Base-by-base conservation (phyloP, 2,797 vertebrate genomes). In the Xerus rutilus region DNA sequence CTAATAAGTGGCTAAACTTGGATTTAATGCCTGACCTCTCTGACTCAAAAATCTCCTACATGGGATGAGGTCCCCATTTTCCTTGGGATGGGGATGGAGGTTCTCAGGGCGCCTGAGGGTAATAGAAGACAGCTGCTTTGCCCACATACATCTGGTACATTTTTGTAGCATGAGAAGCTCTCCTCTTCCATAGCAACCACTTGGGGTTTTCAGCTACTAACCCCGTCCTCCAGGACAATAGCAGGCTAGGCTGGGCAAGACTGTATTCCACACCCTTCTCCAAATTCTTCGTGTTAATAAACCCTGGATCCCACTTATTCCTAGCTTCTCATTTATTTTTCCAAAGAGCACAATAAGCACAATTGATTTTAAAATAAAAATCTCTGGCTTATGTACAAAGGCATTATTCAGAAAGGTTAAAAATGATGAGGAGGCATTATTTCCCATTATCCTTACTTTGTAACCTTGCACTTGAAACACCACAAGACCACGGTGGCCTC, bases 301-400 rank as follows among this genome's bases (percentile, higher is more conserved):
- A 95, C 82, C 83, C 3, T 0, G 0, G 2, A 54, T 64, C 32
- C 73, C 62, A 20, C 87, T 73, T 83, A 89, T 92, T 70, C 79
- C 67, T 43, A 10, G 82, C 25, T 49, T 65, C 94, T 90, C 12
- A 1, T 96, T 93, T 95, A 91, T 92, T 97, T 94, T 95, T 94
- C 76, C 96, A 89, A 97, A 96, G 91, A 97, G 91, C n/a, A 65
- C 92, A 98, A 89, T 79, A 92, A 96, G 93, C 96, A 95, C 85
- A 91, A 98, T 94, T 98, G 98, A 98, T 98, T 98, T 98, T 97
- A 91, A 97, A 98, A 97, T 97, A 96, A 98, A 97, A 97, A 93
- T 86, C 81, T 6, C 93, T 89, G 86, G 90, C 92, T 83, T 97
- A 85, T 97, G 95, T 20, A 6, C 97, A 98, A 92, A 97, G 88